Conservation (phyloP, 2,888 invertebrate species). For the Hipparchia semele region DNA sequence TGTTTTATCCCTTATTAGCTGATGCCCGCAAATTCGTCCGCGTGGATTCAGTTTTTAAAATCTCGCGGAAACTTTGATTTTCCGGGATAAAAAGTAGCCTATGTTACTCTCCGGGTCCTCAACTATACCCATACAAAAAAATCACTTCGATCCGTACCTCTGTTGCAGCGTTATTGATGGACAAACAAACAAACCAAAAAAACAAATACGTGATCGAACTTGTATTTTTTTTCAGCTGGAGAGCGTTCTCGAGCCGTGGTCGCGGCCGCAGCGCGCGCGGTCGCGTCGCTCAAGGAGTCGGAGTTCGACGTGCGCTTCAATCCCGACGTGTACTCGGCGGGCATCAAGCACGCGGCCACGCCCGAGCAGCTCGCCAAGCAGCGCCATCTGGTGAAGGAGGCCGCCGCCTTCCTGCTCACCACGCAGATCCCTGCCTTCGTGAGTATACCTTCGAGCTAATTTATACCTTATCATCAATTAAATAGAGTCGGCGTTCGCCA, state of each 20-base stretch:
- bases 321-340: slow-evolving; percentile 98
- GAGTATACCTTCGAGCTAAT: slow-evolving; percentile 57
- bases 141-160: too few relatives aligned
- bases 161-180: too few relatives aligned
- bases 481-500: not conserved
- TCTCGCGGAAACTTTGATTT: too few relatives aligned
- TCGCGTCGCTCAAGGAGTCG: slow-evolving; percentile 96
- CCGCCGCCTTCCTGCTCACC: slow-evolving; percentile 96
- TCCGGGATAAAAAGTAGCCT: too few relatives aligned
- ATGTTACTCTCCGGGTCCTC: too few relatives aligned
- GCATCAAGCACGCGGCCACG: slow-evolving; percentile 91
- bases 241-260: slow-evolving; percentile 95
- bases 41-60: too few relatives aligned
- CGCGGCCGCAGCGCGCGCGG: slow-evolving; percentile 93
- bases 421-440: slow-evolving; percentile 98
- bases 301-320: slow-evolving; percentile 99
- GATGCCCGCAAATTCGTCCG: too few relatives aligned
- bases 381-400: slow-evolving; percentile 95
- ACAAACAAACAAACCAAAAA: too few relatives aligned
- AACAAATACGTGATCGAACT: not conserved
- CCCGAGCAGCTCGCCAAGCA: slow-evolving; percentile 90
- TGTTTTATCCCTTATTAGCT: too few relatives aligned
- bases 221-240: slow-evolving; percentile 72
- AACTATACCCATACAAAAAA: too few relatives aligned
- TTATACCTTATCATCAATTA: not conserved